Evolutionary conservation across 1,140 invertebrate genomes (phyloP), one percentile per base, ranked within the genome.

Genomic region (Zaprionus capensis): DNA sequence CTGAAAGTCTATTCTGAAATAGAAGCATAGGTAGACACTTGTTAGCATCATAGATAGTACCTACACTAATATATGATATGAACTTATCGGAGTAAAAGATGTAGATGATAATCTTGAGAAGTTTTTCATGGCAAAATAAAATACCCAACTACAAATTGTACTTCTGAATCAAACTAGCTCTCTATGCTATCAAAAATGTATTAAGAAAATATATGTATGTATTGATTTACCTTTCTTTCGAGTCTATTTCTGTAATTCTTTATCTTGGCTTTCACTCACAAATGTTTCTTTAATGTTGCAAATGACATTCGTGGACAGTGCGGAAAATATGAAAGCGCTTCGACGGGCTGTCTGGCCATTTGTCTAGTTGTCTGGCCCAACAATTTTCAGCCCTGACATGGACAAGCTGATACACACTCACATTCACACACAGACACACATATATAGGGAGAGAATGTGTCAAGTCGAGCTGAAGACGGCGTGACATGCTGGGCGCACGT

Each of bases 381-480:
- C 6, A 49, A 20, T 20, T 49, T 49, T 22, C 9, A 51, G 20
- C 20, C 46, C 20, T 51, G 46, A 51, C 20, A 51, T 12, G 17
- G 11, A 58, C 53, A 58, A 49, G 41, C 51, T 28, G 71, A 59
- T 64, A 73, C 36, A 46, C 55, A 67, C 51, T 63, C 17, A 49
- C 15, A 46, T 62, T 71, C 61, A 66, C 69, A 66, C 74, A 38
- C 36, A 38, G 12, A 44, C 41, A 7, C 7, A 44, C 2, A 46
- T n/a, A 46, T 15, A n/a, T 41, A 2, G 38, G 2, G 7, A 46
- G 41, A 46, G 44, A 67, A 76, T 72, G 65, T 77, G 75, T 74
- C 76, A 78, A 73, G 71, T 74, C 71, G 61, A 69, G 65, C 71
- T 78, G 76, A 78, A 74, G 59, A 67, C 71, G 71, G 71, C 62